phyloP scores from a whole-genome alignment of 2,113 vertebrate genomes.

The Centropristis striata region DNA sequence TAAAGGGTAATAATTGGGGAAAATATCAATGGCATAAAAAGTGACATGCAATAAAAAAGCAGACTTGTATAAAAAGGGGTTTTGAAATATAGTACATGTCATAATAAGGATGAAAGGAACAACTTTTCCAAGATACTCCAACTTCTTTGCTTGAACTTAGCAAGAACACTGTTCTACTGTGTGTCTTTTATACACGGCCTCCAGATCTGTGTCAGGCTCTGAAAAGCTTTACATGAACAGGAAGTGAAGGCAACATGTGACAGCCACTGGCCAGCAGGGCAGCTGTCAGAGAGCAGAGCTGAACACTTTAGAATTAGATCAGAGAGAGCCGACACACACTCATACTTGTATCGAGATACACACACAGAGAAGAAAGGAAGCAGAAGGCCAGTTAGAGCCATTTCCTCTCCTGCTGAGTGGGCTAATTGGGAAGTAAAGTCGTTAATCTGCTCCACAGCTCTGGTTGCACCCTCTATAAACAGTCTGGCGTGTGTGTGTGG shows the following conservation, averaged over 20 bases:
- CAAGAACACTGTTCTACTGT: not conserved
- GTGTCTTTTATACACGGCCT: not conserved
- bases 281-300: conserved; percentile 54
- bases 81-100: too few relatives aligned
- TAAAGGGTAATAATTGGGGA: too few relatives aligned
- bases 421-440: conserved; percentile 73
- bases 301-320: conserved; percentile 61
- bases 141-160: not conserved
- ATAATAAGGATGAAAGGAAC: too few relatives aligned
- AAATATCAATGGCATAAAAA: too few relatives aligned
- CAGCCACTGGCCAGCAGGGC: conserved; percentile 39
- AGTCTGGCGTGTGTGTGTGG: conserved; percentile 17
- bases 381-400: conserved; percentile 62
- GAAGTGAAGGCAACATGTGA: conserved; percentile 71
- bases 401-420: conserved; percentile 70
- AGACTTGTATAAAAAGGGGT: too few relatives aligned
- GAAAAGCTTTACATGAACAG: conserved; percentile 48
- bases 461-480: conserved; percentile 52
- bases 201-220: conserved; percentile 5
- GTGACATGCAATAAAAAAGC: too few relatives aligned
- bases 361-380: conserved; percentile 57
- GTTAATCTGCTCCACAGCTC: conserved; percentile 69
- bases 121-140: too few relatives aligned
- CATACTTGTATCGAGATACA: not conserved
- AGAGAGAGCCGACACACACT: conserved; percentile 50